Conservation (phyloP, 2,888 invertebrate species). For the Harmothoe impar region DNA sequence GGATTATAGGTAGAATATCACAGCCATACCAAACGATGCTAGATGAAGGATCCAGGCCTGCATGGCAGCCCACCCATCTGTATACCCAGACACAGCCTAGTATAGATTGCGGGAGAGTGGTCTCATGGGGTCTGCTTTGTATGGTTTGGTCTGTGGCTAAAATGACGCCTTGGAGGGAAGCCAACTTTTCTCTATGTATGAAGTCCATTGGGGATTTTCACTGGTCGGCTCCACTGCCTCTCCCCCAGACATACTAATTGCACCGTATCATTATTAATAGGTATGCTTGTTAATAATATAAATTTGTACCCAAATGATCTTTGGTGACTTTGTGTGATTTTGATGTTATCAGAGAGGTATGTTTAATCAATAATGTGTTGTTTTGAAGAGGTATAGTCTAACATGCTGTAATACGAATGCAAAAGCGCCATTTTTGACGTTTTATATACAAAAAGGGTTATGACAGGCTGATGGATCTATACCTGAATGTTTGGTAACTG, state of each 20-base stretch:
- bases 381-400: too few relatives aligned
- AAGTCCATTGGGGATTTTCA: background rate
- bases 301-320: background rate
- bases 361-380: too few relatives aligned
- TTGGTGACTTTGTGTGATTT: background rate
- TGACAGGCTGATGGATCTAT: too few relatives aligned
- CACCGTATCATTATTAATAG: background rate
- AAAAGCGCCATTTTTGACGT: too few relatives aligned
- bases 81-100: background rate
- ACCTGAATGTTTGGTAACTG: too few relatives aligned
- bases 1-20: background rate
- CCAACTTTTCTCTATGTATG: background rate
- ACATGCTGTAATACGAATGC: too few relatives aligned
- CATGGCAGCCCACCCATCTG: background rate
- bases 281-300: background rate
- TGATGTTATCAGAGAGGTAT: background rate
- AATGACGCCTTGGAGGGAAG: background rate
- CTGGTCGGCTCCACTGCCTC: background rate
- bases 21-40: background rate
- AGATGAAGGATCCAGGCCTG: background rate
- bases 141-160: background rate
- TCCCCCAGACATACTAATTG: background rate
- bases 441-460: too few relatives aligned
- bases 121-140: background rate
- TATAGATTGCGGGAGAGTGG: background rate